phyloP scores from a whole-genome alignment of 2,888 invertebrate species.

The Hedychridium roseum region DNA sequence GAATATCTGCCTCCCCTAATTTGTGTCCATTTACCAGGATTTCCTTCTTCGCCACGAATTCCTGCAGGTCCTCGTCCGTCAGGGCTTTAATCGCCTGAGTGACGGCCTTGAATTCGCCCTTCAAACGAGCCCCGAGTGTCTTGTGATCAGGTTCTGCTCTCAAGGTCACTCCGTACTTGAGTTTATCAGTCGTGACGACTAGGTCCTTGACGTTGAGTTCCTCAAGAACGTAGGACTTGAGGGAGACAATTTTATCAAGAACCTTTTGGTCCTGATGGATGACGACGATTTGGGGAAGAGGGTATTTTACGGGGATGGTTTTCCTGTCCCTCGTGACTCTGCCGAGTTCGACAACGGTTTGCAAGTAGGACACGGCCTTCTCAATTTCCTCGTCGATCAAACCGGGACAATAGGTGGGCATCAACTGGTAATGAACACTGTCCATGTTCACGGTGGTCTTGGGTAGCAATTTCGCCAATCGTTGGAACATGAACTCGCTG shows the following conservation, averaged over 20 bases:
- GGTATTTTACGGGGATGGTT: constrained; percentile 95
- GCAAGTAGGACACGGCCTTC: constrained; percentile 90
- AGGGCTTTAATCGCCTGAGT: constrained; percentile 82
- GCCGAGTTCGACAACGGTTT: constrained; percentile 93
- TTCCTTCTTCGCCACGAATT: constrained; percentile 75
- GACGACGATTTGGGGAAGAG: constrained; percentile 93
- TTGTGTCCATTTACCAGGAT: constrained; percentile 79
- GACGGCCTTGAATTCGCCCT: constrained; percentile 89
- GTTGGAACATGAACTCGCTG: constrained; percentile 94
- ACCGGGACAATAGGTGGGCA: constrained; percentile 76
- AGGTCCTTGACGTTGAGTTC: constrained; percentile 92
- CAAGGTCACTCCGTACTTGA: constrained; percentile 89
- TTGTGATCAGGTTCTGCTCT: constrained; percentile 96
- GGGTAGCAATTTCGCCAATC: constrained; percentile 74
- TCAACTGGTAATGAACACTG: constrained; percentile 92
- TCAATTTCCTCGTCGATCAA: constrained; percentile 89
- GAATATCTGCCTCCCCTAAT: constrained; percentile 80
- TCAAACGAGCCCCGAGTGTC: constrained; percentile 85
- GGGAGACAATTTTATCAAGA: constrained; percentile 78
- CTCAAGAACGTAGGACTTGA: constrained; percentile 87
- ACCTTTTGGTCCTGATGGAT: constrained; percentile 85
- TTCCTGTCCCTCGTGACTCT: constrained; percentile 91
- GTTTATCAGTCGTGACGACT: constrained; percentile 87
- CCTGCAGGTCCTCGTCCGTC: constrained; percentile 80
- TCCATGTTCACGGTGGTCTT: constrained; percentile 67